Evolutionary conservation across 2,113 vertebrate genomes (phyloP), one percentile per base, ranked within the genome.

Genomic region (Hucho hucho): DNA sequence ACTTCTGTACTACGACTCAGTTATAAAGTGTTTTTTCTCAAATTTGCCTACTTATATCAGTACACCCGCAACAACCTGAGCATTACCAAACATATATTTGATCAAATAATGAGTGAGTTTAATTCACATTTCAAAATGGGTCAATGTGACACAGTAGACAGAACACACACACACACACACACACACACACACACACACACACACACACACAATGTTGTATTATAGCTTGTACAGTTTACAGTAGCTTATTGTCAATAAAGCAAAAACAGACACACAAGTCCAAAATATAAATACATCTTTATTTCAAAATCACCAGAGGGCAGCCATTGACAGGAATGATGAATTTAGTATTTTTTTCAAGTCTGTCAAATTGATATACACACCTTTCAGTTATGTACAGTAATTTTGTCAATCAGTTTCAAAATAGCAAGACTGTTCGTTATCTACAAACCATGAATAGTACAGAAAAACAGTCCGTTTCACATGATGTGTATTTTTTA

Each of bases 251-350:
- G 49, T 53, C 49, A 16, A 28, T 28, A 28, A 65, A 29, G 28
- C 20, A 67, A 67, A 67, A 67, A 28, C 16, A 43, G 37, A 67
- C 9, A 32, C 3, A 43, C 76, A 90, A 87, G 86, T 92, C 87
- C 89, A 92, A 92, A 93, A 92, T 93, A 93, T 92, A 93, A 93
- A 93, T 92, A 93, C 90, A 90, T 90, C 78, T 92, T 93, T 93
- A 92, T 92, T 93, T 92, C 86, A 92, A 87, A 91, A 91, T 89
- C 88, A 85, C 70, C 49, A 89, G 87, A 91, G 87, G 85, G 86
- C 82, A 89, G 88, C 86, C 85, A 87, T 90, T 87, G 88, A 76
- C 80, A 83, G 83, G 87, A 92, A 91, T 91, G 87, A 84, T 87
- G 88, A 90, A 89, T 89, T 73, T 75, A 83, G 77, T 85, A 85